phyloP scores from a whole-genome alignment of 2,888 invertebrate genomes.

The Lithophane semibrunnea region DNA sequence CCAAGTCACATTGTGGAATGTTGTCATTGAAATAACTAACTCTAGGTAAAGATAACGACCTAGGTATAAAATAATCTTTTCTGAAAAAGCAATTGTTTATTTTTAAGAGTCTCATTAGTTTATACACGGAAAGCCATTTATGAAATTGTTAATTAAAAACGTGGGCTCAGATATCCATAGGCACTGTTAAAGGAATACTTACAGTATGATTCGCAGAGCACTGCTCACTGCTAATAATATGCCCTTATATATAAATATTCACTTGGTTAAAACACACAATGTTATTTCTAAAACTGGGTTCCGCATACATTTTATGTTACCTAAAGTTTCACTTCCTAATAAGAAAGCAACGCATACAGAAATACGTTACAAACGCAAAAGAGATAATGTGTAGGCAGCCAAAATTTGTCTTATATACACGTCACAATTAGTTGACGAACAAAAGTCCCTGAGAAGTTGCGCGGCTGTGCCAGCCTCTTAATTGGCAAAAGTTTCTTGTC shows the following conservation, averaged over 20 bases:
- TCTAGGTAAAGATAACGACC: slow-evolving; percentile 24
- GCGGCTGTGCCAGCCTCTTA: slow-evolving; percentile 76
- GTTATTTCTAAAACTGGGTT: slow-evolving; percentile 45
- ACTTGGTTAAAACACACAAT: slow-evolving; percentile 12
- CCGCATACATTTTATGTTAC: slow-evolving; percentile 24
- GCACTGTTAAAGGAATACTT: background rate
- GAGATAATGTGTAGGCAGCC: slow-evolving; percentile 74
- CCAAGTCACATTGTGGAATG: slow-evolving; percentile 17
- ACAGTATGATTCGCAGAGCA: background rate
- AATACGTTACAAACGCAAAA: slow-evolving; percentile 59
- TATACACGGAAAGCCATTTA: background rate
- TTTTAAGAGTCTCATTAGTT: slow-evolving; percentile 2
- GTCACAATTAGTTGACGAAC: slow-evolving; percentile 78
- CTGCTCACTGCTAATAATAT: background rate
- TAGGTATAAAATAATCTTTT: background rate
- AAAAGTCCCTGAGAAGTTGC: slow-evolving; percentile 76
- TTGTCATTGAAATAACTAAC: slow-evolving; percentile 35
- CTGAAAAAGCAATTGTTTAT: background rate
- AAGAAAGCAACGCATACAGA: slow-evolving; percentile 55
- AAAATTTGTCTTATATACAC: slow-evolving; percentile 74
- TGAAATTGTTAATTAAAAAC: background rate
- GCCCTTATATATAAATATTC: background rate
- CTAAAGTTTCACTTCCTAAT: slow-evolving; percentile 53
- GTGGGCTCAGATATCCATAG: background rate
- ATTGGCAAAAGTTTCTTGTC: slow-evolving; percentile 80